phyloP scores from a whole-genome alignment of 2,888 invertebrate genomes.

The Sinohyriopsis cumingii region DNA sequence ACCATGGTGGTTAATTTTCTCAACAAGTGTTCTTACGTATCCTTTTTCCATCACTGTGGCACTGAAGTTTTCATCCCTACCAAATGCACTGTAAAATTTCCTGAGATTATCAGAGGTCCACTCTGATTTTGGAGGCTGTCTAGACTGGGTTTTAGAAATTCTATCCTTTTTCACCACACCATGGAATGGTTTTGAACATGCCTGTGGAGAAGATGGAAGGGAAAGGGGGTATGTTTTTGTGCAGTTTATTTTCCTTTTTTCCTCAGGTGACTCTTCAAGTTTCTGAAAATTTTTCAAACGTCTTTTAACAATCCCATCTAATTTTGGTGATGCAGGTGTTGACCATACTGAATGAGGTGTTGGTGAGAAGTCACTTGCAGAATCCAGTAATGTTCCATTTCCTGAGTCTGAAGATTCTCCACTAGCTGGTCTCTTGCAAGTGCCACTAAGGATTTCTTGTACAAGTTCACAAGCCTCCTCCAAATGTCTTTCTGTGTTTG shows the following conservation, averaged over 20 bases:
- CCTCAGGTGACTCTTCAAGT: constrained; percentile 30
- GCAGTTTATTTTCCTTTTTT: constrained; percentile 4
- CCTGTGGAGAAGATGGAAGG: constrained; percentile 7
- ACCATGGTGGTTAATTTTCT: constrained; percentile 41
- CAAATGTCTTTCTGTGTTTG: constrained; percentile 32
- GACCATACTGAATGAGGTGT: constrained; percentile 38
- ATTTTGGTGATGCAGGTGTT: constrained; percentile 52
- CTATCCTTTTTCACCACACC: constrained; percentile 12
- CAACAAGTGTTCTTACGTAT: constrained; percentile 56
- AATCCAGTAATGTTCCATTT: constrained; percentile 39
- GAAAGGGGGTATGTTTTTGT: constrained; percentile 8
- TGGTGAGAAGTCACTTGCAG: constrained; percentile 39
- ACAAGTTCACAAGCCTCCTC: constrained; percentile 24
- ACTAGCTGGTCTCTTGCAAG: constrained; percentile 30
- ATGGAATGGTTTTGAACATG: constrained; percentile 19
- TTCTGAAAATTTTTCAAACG: constrained; percentile 48
- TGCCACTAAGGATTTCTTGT: constrained; percentile 24
- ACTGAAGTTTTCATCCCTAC: constrained; percentile 43
- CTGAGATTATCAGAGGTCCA: constrained; percentile 14
- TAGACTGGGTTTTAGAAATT: too few species aligned
- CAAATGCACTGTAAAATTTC: constrained; percentile 26
- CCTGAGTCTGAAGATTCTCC: constrained; percentile 37
- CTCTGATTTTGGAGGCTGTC: too few species aligned
- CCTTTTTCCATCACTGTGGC: constrained; percentile 45
- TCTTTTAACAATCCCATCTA: constrained; percentile 53